Conservation (phyloP, 2,888 invertebrate species). For the Cheilosia impressa region DNA sequence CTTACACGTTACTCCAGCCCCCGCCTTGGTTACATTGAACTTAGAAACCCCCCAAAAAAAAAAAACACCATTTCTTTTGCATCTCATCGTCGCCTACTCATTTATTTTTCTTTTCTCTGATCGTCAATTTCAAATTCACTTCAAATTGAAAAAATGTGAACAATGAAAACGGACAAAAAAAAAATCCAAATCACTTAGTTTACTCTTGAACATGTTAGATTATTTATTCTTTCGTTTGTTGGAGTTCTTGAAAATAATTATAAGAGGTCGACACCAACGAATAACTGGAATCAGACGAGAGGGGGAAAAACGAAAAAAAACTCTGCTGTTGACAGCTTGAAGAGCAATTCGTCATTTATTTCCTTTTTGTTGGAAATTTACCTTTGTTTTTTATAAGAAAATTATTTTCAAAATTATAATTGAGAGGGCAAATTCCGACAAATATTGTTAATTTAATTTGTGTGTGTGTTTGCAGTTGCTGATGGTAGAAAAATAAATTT, state of each 20-base stretch:
- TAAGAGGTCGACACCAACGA: slow-evolving; percentile 12
- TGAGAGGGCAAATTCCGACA: not conserved
- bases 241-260: slow-evolving; percentile 38
- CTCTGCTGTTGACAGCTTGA: slow-evolving; percentile 23
- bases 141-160: slow-evolving; percentile 39
- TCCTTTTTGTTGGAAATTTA: slow-evolving; percentile 24
- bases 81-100: not conserved
- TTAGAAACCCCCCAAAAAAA: not conserved
- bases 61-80: not conserved
- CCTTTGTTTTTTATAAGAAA: not conserved
- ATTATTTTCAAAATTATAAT: slow-evolving; percentile 2
- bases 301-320: slow-evolving; percentile 13
- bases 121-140: slow-evolving; percentile 30
- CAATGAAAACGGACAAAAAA: slow-evolving; percentile 2
- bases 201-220: slow-evolving; percentile 29
- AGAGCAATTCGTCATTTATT: slow-evolving; percentile 39
- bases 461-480: not conserved
- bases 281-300: slow-evolving; percentile 8
- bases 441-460: not conserved
- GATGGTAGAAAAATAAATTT: not conserved
- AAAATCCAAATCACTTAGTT: slow-evolving; percentile 30
- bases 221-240: slow-evolving; percentile 30
- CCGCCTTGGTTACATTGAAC: not conserved
- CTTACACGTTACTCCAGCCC: no score
- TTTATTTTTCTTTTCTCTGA: not conserved